Conservation (phyloP, 1,140 invertebrate species). For the Doryteuthis pealeii region DNA sequence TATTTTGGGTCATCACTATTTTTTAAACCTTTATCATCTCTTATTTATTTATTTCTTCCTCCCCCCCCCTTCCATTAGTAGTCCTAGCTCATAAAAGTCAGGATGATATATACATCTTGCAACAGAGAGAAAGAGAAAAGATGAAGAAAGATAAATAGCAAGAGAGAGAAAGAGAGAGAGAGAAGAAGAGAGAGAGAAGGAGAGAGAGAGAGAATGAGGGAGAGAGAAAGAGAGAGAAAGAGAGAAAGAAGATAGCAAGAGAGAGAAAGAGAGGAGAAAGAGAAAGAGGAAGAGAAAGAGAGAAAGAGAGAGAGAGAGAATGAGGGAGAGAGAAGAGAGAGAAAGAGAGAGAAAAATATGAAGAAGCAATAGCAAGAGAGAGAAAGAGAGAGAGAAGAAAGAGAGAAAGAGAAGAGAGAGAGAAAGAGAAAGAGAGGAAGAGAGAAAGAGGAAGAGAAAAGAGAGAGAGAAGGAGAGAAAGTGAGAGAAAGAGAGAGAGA, state of each 20-base stretch:
- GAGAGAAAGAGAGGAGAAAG: too few species aligned
- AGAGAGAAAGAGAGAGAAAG: neutral
- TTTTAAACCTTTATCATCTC: too few species aligned
- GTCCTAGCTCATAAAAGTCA: too few species aligned
- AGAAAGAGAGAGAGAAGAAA: neutral
- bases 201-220: neutral
- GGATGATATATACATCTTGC: too few species aligned
- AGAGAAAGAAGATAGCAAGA: too few species aligned
- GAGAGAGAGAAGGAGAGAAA: too few species aligned
- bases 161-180: neutral
- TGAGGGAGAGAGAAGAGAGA: neutral
- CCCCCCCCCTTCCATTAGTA: too few species aligned
- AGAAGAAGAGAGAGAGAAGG: neutral
- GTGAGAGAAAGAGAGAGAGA: too few species aligned
- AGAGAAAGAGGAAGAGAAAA: too few species aligned
- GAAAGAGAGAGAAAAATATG: neutral
- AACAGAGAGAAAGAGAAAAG: too few species aligned
- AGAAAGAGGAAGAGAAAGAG: neutral
- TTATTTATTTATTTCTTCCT: too few species aligned
- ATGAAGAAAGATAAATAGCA: neutral
- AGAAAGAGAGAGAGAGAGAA: neutral
- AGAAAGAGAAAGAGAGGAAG: neutral
- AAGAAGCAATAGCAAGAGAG: neutral
- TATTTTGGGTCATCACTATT: too few species aligned
- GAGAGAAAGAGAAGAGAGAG: constrained; percentile 3